Base-by-base conservation (phyloP, 2,113 vertebrate genomes). In the Gobio gobio region DNA sequence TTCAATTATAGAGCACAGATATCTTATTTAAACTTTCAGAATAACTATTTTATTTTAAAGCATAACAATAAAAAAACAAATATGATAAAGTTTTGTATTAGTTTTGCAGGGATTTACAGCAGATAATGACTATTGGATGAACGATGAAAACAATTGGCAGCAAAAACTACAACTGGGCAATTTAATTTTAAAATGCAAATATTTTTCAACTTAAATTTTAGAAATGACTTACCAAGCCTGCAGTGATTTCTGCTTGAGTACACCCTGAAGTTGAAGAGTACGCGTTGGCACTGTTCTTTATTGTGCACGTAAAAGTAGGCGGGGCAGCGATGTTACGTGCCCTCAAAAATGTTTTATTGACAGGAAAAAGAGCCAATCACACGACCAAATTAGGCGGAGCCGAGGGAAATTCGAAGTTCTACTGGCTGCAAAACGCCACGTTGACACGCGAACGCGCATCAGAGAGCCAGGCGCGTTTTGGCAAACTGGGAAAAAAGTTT, bases 401-500 rank as follows among this genome's bases (percentile, higher is more conserved):
- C 9, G 9, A 18, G 33, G 1, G 1, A 43, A 40, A 64, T 40
- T 3, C 1, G 0, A 0, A 1, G 73, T 86, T 83, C 85, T 58
- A 96, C 93, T 95, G 95, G 93, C 78, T 90, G 49, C 8, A 64
- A 88, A 92, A 12, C 93, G 93, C 96, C 95, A 96, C 95, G 95
- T 96, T 95, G 94, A 92, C 94, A 95, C 86, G 89, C 47, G 87
- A 86, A 88, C 86, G 88, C 63, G 82, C 66, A 40, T 70, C 45
- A 10, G 26, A 26, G 6, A 9, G 26, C 7, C 26, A 74, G 61
- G 70, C 26, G 75, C 49, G 75, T 16, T 29, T 51, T 68, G 45
- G 2, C 79, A 82, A 82, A 68, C 18, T 68, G 33, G 4, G 24
- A n/a, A 68, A 78, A 68, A 77, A 56, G 33, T 51, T 58, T 51